phyloP scores from a whole-genome alignment of 1,140 invertebrate species.

The Latrodectus geometricus region DNA sequence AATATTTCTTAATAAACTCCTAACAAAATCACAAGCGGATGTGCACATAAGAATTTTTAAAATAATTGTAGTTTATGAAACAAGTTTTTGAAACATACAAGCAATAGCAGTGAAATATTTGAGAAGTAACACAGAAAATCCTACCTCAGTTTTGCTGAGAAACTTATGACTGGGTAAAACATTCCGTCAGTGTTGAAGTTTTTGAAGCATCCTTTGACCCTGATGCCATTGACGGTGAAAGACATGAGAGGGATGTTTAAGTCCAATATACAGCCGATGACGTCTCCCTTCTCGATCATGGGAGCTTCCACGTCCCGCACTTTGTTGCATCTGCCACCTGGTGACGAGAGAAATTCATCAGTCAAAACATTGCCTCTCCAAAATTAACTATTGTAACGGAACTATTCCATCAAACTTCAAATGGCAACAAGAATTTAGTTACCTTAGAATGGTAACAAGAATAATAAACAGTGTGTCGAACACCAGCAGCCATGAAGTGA shows the following conservation, averaged over 20 bases:
- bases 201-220: constrained; percentile 89
- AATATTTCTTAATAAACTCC: too few species aligned
- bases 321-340: constrained; percentile 85
- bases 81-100: too few species aligned
- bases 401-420: too few species aligned
- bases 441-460: too few species aligned
- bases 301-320: constrained; percentile 79
- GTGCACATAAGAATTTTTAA: too few species aligned
- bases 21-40: too few species aligned
- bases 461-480: too few species aligned
- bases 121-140: neutral
- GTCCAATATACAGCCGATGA: constrained; percentile 95
- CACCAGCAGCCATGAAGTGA: too few species aligned
- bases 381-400: too few species aligned
- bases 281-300: constrained; percentile 92
- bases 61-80: too few species aligned
- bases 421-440: too few species aligned
- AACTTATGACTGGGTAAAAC: constrained; percentile 98
- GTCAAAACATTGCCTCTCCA: too few species aligned
- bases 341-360: constrained; percentile 1
- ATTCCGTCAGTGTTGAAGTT: constrained; percentile 95
- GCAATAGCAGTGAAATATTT: neutral
- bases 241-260: constrained; percentile 93
- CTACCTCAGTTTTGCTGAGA: constrained; percentile 94
- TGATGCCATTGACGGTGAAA: constrained; percentile 94